Conservation (phyloP, 2,113 vertebrate species). For the Carassius carassius region DNA sequence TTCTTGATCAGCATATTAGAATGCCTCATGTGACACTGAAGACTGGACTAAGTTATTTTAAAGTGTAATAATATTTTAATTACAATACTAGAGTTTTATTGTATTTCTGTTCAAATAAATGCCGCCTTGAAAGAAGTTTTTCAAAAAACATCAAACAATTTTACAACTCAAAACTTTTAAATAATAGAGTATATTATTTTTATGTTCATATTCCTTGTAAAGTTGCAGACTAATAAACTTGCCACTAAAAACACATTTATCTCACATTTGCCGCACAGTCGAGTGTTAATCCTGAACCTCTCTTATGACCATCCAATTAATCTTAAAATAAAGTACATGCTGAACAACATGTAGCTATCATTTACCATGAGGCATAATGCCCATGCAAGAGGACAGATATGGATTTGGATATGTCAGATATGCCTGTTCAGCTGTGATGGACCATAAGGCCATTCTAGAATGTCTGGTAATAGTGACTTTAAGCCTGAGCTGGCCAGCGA, state of each 20-base stretch:
- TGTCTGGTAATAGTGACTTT: not conserved
- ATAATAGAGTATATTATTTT: not conserved
- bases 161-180: not conserved
- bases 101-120: not conserved
- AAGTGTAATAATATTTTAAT: not conserved
- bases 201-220: not conserved
- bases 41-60: no score
- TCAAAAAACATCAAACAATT: not conserved
- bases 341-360: conserved; percentile 14
- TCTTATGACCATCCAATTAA: not conserved
- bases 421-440: conserved; percentile 21
- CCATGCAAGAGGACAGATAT: conserved; percentile 9
- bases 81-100: not conserved
- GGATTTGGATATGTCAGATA: conserved; percentile 9
- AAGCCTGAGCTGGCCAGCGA: conserved; percentile 5
- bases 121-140: not conserved
- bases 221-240: not conserved
- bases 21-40: no score
- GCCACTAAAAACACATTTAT: not conserved
- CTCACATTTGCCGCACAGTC: not conserved
- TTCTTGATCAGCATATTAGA: no score
- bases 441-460: conserved; percentile 2
- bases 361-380: conserved; percentile 12
- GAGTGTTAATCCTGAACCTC: not conserved
- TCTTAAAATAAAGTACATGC: not conserved